These are phyloP conservation scores for Hyperoplus immaculatus DNA, from an alignment of 2,797 vertebrate genomes.

Conservation along the genomic window DNA sequence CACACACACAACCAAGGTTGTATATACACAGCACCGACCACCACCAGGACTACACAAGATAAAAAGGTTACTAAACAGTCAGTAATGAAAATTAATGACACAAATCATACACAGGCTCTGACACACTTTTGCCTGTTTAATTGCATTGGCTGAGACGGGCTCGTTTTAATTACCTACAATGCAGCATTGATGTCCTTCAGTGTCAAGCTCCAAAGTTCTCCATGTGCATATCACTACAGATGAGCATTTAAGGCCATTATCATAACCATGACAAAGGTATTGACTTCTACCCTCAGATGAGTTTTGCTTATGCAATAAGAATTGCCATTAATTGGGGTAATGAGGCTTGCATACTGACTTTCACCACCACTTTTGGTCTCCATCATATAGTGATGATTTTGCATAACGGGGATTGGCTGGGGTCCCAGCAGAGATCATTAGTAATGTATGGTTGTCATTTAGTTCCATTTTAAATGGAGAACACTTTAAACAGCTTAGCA, in stretches of 20 bases:
- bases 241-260: conserved; percentile 76
- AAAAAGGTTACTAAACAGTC: conserved; percentile 80
- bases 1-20: not conserved
- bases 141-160: conserved; percentile 69
- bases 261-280: conserved; percentile 80
- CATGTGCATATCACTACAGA: conserved; percentile 63
- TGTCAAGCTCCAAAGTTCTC: conserved; percentile 71
- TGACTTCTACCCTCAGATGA: conserved; percentile 77
- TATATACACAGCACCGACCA: conserved; percentile 38
- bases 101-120: conserved; percentile 77
- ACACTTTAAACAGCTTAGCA: conserved; percentile 22
- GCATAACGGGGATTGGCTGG: conserved; percentile 67
- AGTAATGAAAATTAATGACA: conserved; percentile 83
- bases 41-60: conserved; percentile 60
- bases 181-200: conserved; percentile 78
- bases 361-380: conserved; percentile 75
- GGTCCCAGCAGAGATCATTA: conserved; percentile 59
- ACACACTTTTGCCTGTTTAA: conserved; percentile 81
- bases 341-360: conserved; percentile 77
- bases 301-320: conserved; percentile 83
- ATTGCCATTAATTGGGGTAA: conserved; percentile 82
- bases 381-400: conserved; percentile 78
- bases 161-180: conserved; percentile 78
- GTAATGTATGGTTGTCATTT: conserved; percentile 55
- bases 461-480: conserved; percentile 35